Evolutionary conservation across 2,888 invertebrate genomes (phyloP).

Genomic region (Dione vanillae): DNA sequence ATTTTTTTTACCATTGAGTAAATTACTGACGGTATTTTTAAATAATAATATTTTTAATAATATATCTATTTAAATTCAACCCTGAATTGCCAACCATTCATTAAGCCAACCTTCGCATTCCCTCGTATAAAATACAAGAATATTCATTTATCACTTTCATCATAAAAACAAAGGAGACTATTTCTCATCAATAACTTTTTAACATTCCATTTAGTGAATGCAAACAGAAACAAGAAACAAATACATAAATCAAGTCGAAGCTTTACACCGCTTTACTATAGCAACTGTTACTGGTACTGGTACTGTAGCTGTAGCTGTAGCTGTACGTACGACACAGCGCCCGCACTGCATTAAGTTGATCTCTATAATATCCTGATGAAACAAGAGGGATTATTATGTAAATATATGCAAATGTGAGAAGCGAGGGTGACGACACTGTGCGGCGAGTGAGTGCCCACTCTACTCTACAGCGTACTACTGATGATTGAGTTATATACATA

Average conservation of each 20-base stretch:
- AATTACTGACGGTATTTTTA: too few relatives aligned
- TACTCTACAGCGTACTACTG: too few relatives aligned
- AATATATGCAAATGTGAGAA: slow-evolving; percentile 72
- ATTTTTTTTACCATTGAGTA: too few relatives aligned
- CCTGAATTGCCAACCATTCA: too few relatives aligned
- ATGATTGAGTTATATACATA: too few relatives aligned
- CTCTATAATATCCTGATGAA: slow-evolving; percentile 57
- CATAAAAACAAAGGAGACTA: not conserved
- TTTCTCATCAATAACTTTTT: slow-evolving; percentile 36
- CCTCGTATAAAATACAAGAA: not conserved
- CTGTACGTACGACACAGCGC: not conserved
- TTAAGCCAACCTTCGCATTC: too few relatives aligned
- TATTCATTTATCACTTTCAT: not conserved
- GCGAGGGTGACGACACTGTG: slow-evolving; percentile 56
- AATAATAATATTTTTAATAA: too few relatives aligned
- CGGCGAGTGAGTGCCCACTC: not conserved
- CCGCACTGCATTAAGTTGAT: slow-evolving; percentile 47
- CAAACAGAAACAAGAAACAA: slow-evolving; percentile 39
- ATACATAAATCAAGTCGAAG: slow-evolving; percentile 41
- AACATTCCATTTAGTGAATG: slow-evolving; percentile 36
- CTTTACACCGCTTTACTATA: slow-evolving; percentile 48
- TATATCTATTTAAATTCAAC: too few relatives aligned
- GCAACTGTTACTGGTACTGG: slow-evolving; percentile 39
- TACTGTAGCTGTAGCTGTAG: slow-evolving; percentile 40
- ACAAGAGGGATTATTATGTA: slow-evolving; percentile 74